These are phyloP conservation scores for Etia nguti DNA, from an alignment of 2,113 vertebrate species.

Conservation along the genomic window DNA sequence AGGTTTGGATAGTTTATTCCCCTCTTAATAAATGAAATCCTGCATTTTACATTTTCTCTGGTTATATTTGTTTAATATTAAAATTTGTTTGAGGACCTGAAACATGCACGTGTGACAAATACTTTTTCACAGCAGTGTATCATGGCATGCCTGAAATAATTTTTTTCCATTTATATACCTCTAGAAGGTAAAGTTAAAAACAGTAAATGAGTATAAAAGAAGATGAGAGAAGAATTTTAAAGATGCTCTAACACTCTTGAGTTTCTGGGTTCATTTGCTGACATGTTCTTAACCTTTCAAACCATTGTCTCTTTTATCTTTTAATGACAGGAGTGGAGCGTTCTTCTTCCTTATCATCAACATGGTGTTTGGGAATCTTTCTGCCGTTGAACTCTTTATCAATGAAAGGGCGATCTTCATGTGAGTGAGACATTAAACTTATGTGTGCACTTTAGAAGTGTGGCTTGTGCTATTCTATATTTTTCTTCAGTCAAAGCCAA, in stretches of 20 bases:
- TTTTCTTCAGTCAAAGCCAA: background rate
- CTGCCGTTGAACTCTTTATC: slow-evolving; percentile 80
- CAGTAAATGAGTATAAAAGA: background rate
- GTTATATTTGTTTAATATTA: background rate
- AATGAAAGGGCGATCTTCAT: slow-evolving; percentile 75
- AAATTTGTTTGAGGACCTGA: background rate
- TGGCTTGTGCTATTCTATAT: background rate
- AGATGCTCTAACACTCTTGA: background rate
- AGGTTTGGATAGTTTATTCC: background rate
- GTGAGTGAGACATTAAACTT: slow-evolving; percentile 53
- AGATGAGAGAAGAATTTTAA: background rate
- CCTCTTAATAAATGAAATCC: background rate
- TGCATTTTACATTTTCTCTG: background rate
- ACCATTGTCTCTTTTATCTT: background rate
- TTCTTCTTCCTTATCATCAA: slow-evolving; percentile 81
- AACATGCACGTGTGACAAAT: background rate
- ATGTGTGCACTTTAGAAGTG: background rate
- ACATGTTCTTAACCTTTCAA: background rate
- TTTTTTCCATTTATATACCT: background rate
- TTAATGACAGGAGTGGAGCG: slow-evolving; percentile 60
- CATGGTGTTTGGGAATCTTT: slow-evolving; percentile 80
- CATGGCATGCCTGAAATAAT: background rate
- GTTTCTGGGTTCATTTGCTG: background rate
- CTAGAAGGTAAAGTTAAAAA: background rate
- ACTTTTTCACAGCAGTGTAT: background rate